Base-by-base conservation (phyloP, 1,140 invertebrate species). In the Eumaeus atala region DNA sequence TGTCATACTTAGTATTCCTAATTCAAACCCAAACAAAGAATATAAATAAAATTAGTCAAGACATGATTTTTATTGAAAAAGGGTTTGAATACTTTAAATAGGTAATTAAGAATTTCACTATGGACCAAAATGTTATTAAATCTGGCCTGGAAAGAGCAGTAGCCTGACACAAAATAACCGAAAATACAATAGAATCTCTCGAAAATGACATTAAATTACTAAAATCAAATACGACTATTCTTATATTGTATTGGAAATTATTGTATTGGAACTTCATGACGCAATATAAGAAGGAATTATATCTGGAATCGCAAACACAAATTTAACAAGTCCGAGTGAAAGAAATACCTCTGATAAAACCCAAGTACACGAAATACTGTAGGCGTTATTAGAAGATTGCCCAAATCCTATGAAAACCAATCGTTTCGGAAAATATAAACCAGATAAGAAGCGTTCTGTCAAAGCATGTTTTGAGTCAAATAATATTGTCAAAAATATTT, bases 21-120 rank as follows among this genome's bases (percentile, higher is more conserved):
- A 58, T 21, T 38, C 58, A 36, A 34, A 42, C 48, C 9, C 60
- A 62, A 58, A 33, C 53, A n/a, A 55, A 62, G 16, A 54, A 37
- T 42, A 60, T 60, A 17, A 53, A 47, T 11, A 59, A 62, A 51
- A 49, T 66, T 9, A 51, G 60, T 18, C 36, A 60, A 21, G 64
- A 66, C 17, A 47, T 62, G 2, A 53, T 14, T 48, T 17, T 47
- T 5, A 66, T 66, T 11, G 62, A 60, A 54, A 53, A 51, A 34
- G 14, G 62, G 49, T 47, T 66, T 2, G n/a, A 14, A 8, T 53
- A 58, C 1, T 52, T 52, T 10, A 40, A 48, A 35, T 47, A 58
- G 14, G 21, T 50, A 14, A 57, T 40, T 12, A 40, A 40, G 16
- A 16, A 40, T 12, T 40, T 40, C 1, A 6, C 38, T 14, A 40